Evolutionary conservation across 2,797 vertebrate genomes (phyloP).

Genomic region (Malacoctenus gilli): DNA sequence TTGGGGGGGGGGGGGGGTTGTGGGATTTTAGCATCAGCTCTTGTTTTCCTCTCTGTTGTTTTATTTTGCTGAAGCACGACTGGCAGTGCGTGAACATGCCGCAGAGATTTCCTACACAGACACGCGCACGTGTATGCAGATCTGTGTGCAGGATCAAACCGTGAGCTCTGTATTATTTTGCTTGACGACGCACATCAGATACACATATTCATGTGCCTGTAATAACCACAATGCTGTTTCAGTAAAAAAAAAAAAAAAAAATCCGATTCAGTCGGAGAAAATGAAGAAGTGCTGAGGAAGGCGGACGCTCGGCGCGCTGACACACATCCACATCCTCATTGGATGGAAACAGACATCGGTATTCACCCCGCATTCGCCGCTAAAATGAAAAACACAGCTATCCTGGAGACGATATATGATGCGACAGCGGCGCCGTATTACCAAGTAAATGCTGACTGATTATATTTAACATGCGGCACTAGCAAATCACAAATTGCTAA

Average conservation of each 20-base stretch:
- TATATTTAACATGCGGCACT: conserved; percentile 72
- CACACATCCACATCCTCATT: conserved; percentile 58
- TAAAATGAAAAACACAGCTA: conserved; percentile 32
- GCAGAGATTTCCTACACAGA: neutral
- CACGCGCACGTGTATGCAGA: conserved; percentile 1
- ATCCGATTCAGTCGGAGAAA: conserved; percentile 18
- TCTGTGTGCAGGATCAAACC: conserved; percentile 10
- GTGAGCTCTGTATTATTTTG: conserved; percentile 16
- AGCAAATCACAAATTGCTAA: conserved; percentile 71
- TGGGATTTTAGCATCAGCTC: conserved; percentile 4
- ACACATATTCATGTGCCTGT: neutral
- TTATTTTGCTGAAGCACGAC: conserved; percentile 5
- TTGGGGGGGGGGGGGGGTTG: no score
- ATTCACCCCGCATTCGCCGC: conserved; percentile 59
- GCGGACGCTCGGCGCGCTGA: conserved; percentile 34
- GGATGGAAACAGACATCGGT: conserved; percentile 63
- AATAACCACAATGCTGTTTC: conserved; percentile 27
- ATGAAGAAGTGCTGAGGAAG: conserved; percentile 44
- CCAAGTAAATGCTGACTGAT: conserved; percentile 75
- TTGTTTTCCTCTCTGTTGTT: neutral
- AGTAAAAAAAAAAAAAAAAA: conserved; percentile 37
- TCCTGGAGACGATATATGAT: conserved; percentile 47
- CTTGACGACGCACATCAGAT: neutral
- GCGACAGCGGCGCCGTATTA: conserved; percentile 66
- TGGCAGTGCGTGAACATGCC: neutral